These are phyloP conservation scores for Oceanites oceanicus DNA, from an alignment of 2,113 vertebrate species.

Conservation along the genomic window DNA sequence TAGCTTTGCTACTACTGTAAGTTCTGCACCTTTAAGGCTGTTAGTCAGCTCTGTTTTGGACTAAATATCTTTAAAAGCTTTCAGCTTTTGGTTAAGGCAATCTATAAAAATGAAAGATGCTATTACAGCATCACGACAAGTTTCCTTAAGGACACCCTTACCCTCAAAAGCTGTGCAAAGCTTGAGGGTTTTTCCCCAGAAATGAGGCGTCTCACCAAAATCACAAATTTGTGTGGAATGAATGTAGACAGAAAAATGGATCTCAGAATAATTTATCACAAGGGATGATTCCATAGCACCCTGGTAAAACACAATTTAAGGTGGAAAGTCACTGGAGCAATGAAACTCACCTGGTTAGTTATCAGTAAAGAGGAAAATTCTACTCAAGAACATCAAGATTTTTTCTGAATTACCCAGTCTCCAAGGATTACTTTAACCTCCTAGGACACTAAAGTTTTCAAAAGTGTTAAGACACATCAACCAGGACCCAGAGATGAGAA, in stretches of 20 bases:
- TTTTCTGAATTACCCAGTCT: neutral
- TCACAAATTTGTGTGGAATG: neutral
- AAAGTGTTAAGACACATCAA: neutral
- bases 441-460: neutral
- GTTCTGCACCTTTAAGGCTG: neutral
- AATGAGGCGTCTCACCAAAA: neutral
- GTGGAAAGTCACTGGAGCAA: neutral
- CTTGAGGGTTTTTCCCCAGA: neutral
- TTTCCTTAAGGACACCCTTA: neutral
- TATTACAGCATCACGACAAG: neutral
- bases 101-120: neutral
- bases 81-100: neutral
- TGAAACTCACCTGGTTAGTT: neutral
- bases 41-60: neutral
- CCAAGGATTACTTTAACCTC: neutral
- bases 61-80: neutral
- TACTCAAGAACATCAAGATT: neutral
- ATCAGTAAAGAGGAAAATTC: neutral
- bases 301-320: neutral
- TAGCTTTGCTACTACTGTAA: neutral
- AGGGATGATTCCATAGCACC: neutral
- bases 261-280: neutral
- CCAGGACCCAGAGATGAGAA: neutral
- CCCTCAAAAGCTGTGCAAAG: neutral
- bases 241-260: neutral